These are phyloP conservation scores for Gallinago stenura DNA, from an alignment of 2,797 vertebrate genomes.

Conservation along the genomic window DNA sequence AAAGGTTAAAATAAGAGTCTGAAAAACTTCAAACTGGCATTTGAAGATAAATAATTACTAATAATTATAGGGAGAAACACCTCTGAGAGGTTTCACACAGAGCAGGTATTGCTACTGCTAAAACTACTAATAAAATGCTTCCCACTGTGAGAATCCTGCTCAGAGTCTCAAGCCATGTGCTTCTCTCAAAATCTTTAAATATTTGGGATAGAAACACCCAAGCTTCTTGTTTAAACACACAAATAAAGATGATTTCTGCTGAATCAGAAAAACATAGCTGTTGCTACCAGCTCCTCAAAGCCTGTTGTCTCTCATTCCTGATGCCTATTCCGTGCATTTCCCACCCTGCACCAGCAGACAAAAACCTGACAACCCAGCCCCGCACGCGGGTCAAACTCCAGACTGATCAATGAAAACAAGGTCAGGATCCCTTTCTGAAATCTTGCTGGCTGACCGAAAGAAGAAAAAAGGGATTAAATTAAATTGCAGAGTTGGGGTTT, in stretches of 20 bases:
- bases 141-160: background rate
- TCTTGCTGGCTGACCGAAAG: background rate
- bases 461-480: conserved; percentile 7
- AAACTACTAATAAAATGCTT: rapidly evolving
- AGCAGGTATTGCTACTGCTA: background rate
- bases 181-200: background rate
- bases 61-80: background rate
- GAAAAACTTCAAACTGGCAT: background rate
- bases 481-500: background rate
- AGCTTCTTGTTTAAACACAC: background rate
- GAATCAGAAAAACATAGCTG: background rate
- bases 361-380: background rate
- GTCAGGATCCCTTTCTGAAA: background rate
- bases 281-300: background rate
- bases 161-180: background rate
- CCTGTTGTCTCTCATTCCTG: background rate
- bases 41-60: background rate
- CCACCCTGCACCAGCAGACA: background rate
- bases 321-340: background rate
- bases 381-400: background rate
- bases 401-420: conserved; percentile 34
- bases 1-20: background rate
- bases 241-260: background rate
- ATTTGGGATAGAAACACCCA: background rate
- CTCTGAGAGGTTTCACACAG: background rate